Conservation (phyloP, 2,797 vertebrate genomes). For the Neopelma chrysocephalum region DNA sequence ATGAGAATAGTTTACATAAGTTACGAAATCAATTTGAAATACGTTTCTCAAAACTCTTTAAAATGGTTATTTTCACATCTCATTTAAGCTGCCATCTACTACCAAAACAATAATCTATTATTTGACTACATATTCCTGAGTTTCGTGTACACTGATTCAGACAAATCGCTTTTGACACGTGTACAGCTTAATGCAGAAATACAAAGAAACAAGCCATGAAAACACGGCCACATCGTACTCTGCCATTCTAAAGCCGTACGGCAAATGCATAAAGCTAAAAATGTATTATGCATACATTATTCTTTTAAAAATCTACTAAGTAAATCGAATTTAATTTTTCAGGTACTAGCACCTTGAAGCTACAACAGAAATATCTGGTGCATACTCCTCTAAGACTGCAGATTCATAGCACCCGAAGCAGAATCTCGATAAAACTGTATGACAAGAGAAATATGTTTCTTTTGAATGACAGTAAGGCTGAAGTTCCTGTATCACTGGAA, state of each 20-base stretch:
- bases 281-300: rapidly evolving
- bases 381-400: rapidly evolving
- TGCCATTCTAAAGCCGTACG: neutral
- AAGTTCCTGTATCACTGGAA: neutral
- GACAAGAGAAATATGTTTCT: neutral
- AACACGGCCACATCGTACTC: rapidly evolving
- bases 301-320: neutral
- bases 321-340: neutral
- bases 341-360: neutral
- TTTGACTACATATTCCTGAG: neutral
- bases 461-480: neutral
- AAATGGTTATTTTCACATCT: neutral
- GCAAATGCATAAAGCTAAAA: neutral
- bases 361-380: neutral
- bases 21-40: neutral
- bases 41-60: neutral
- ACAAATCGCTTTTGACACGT: neutral
- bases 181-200: neutral
- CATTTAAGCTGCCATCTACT: neutral
- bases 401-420: neutral
- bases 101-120: neutral
- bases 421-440: neutral
- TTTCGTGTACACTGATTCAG: neutral
- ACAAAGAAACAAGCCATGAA: neutral
- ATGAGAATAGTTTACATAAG: neutral